Base-by-base conservation (phyloP, 2,888 invertebrate species). In the Epistrophe grossulariae region DNA sequence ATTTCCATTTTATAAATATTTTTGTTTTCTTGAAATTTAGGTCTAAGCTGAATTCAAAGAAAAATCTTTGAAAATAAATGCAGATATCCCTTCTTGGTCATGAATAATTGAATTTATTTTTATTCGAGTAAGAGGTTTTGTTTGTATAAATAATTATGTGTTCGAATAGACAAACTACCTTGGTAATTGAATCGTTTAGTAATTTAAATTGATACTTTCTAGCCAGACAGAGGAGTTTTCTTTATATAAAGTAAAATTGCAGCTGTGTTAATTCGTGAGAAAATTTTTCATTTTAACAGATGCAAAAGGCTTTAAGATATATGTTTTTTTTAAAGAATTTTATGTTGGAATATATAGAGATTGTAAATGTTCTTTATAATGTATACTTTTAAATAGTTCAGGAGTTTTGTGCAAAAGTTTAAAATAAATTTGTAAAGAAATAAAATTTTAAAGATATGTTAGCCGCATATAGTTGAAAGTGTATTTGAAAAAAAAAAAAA, bases 181-280 rank as follows among this genome's bases (percentile, higher is more conserved):
- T 17, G 11, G 35, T 60, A 19, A 60, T 38, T 38, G 38, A 38
- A 8, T 38, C 17, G 38, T 35, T 60, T 59, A 35, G 38, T 5
- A 38, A 59, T 35, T 35, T 60, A 38, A 60, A 60, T 60, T 60
- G 38, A 38, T 60, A 60, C 60, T 17, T 60, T 38, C 8, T 4
- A 11, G 60, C 38, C 38, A 60, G 19, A 19, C 13, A 13, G 35
- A 19, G 60, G 38, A 60, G 60, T 38, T 60, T 60, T 40, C 19
- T 60, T 60, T 40, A 13, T 60, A n/a, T n/a, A n/a, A n/a, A n/a
- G n/a, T 1, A 3, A 13, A 40, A 19, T 60, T 60, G 38, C 3
- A 19, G 60, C 19, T 11, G 35, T 35, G 13, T 19, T 40, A 38
- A 13, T 60, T 38, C 7, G 19, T 60, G 60, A 40, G 60, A 60